These are phyloP conservation scores for Pedicia rivosa DNA, from an alignment of 2,888 invertebrate species.

Conservation along the genomic window DNA sequence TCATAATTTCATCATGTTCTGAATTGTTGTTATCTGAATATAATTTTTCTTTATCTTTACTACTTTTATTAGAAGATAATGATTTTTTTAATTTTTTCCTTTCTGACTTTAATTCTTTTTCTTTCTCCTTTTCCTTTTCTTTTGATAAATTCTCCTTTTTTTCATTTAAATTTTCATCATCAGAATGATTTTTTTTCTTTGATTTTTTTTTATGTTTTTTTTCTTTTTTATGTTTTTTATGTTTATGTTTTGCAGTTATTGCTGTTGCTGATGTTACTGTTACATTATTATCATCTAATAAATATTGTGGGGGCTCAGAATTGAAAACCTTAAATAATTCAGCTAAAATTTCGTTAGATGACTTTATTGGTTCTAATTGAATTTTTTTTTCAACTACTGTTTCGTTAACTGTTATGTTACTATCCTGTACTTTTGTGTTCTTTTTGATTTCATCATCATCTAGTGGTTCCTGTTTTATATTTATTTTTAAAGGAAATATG, in stretches of 20 bases:
- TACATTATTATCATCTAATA: constrained; percentile 20
- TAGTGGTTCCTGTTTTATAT: too few relatives aligned
- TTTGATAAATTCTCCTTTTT: constrained; percentile 17
- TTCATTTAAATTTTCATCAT: constrained; percentile 21
- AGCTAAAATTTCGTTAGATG: constrained; percentile 52
- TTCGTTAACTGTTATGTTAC: too few relatives aligned
- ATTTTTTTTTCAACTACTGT: constrained; percentile 25
- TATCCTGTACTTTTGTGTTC: too few relatives aligned
- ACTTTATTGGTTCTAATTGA: constrained; percentile 23
- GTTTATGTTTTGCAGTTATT: constrained; percentile 23
- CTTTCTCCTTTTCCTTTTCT: constrained; percentile 15
- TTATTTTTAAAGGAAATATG: too few relatives aligned
- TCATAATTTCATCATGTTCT: constrained; percentile 8
- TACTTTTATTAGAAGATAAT: too few relatives aligned
- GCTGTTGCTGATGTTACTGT: constrained; percentile 19
- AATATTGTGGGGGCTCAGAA: constrained; percentile 46
- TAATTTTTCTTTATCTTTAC: constrained; percentile 10
- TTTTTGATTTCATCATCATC: too few relatives aligned
- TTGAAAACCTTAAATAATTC: constrained; percentile 68
- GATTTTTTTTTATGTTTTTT: constrained; percentile 11
- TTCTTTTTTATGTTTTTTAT: constrained; percentile 23
- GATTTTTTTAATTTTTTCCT: too few relatives aligned
- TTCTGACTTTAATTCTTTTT: too few relatives aligned
- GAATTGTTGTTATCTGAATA: constrained; percentile 1
- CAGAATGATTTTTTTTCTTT: constrained; percentile 16